Base-by-base conservation (phyloP, 2,888 invertebrate genomes). In the Apocheima hispidaria region DNA sequence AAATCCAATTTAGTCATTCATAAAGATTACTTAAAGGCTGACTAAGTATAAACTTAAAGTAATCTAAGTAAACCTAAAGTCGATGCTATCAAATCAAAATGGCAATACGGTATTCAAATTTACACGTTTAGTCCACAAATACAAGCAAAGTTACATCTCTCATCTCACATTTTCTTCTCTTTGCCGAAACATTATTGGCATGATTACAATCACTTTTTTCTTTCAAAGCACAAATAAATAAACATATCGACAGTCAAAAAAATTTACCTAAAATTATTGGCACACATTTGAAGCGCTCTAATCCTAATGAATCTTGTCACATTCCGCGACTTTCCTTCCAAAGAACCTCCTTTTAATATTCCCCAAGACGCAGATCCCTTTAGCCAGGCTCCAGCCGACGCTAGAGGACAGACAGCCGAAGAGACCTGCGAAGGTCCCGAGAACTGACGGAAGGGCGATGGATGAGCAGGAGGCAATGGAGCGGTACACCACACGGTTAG, bases 401-500 rank as follows among this genome's bases (percentile, higher is more conserved):
- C 81, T 70, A 1, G 80, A 63, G 0, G 86, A 76, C 46, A 87
- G 71, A 56, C 81, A 83, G 63, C 76, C 70, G n/a, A 88, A 23
- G 2, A 90, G 62, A 0, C 75, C 68, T 0, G 80, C 66, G 2
- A 89, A 43, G 1, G 74, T 69, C 12, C 75, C 76, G 2, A 83
- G 60, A 44, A 84, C 43, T 3, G 79, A 75, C 0, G 90, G 86
- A 0, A 75, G 35, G 0, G 80, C 14, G 35, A 83, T 61, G 7
- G 79, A 55, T 2, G 87, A 78, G 59, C 83, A 80, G 0, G 90
- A 86, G 0, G 86, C 80, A 1, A 75, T 58, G 6, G 90, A 88
- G 0, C 88, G 84, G 81, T 88, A 92, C 1, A 93, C 82, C 10
- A 87, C 70, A 4, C 92, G 83, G 68, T 87, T 83, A 5, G 77